Base-by-base conservation (phyloP, 1,140 invertebrate genomes). In the Bombus fervidus region DNA sequence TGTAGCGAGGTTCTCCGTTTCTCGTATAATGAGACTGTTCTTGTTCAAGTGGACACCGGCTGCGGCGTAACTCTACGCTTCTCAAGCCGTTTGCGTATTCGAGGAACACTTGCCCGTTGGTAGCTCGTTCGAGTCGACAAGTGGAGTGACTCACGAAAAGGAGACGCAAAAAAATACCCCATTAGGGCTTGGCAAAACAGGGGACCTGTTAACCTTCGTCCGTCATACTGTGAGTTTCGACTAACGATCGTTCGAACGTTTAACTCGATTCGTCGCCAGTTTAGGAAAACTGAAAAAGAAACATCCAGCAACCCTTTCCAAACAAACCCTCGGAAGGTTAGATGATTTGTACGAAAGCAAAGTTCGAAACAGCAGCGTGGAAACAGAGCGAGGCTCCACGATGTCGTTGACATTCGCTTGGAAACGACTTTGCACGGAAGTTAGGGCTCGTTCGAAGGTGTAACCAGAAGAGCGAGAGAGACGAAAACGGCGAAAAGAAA, bases 401-500 rank as follows among this genome's bases (percentile, higher is more conserved):
- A 25, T 15, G 43, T 71, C 53, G 69, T 28, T 59, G 53, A 72
- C 39, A 31, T 73, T 85, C 76, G 39, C 62, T 66, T 80, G 31
- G 53, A 68, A 37, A n/a, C 9, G 34, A 78, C 66, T 69, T 53
- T 22, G 47, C 18, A 8, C 47, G 47, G 18, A 53, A 53, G 47
- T 53, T 53, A 22, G 47, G 47, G 6, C 6, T n/a, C 28, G 28
- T 9, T n/a, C 10, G 8, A 62, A 62, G 12, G 59, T 28, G 28
- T n/a, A 62, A n/a, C 31, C 18, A 0, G 31, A 18, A 5, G 18
- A 12, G 68, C 34, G 34, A 37, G 22, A 39, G 15, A 22, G 22
- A 25, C 9, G 28, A 34, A 34, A 53, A 22, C 59, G 43, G 28
- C 71, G 86, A 86, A 8, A 88, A 78, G 86, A 81, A 62, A 75